Base-by-base conservation (phyloP, 1,140 invertebrate genomes). In the Aphidius ervi region DNA sequence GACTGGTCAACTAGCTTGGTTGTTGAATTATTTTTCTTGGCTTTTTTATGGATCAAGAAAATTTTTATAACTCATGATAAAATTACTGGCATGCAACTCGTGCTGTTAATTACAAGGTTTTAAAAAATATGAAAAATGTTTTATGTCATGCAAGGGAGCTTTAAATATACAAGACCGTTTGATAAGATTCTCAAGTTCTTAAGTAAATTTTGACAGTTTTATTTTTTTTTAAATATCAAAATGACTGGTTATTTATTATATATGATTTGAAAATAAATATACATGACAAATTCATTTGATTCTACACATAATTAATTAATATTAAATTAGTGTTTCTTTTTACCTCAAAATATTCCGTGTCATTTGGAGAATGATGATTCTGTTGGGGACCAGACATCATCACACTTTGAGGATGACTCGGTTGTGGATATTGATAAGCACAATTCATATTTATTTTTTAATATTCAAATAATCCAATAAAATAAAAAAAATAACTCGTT, bases 341-440 rank as follows among this genome's bases (percentile, higher is more conserved):
- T 78, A 80, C 77, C 78, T 80, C 78, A 6, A 80, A 63, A 52
- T 74, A 80, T 43, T 78, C 78, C 0, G 70, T 72, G 42, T 80
- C 75, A 37, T 67, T 59, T 6, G 60, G 20, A 23, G 73, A 65
- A 61, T 74, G 71, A 54, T 75, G 71, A 64, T 64, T 70, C 59
- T 73, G 74, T 43, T 78, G 75, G 3, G 69, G 62, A 46, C 68
- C 68, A 39, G 68, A 62, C 52, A 77, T 76, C 69, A 78, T 74
- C n/a, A 73, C 69, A 59, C 74, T 73, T 46, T 79, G 78, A 4
- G 74, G 74, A 65, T 79, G 77, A 23, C 70, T 67, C 20, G 75
- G 64, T 56, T 78, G 75, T 47, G 78, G 70, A 58, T 80, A 80
- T 55, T 80, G 78, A 68, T 80, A 80, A 40, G 78, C 75, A 68